Evolutionary conservation across 2,113 vertebrate genomes (phyloP), one percentile per base, ranked within the genome.

Genomic region (Ptychochromis oligacanthus): DNA sequence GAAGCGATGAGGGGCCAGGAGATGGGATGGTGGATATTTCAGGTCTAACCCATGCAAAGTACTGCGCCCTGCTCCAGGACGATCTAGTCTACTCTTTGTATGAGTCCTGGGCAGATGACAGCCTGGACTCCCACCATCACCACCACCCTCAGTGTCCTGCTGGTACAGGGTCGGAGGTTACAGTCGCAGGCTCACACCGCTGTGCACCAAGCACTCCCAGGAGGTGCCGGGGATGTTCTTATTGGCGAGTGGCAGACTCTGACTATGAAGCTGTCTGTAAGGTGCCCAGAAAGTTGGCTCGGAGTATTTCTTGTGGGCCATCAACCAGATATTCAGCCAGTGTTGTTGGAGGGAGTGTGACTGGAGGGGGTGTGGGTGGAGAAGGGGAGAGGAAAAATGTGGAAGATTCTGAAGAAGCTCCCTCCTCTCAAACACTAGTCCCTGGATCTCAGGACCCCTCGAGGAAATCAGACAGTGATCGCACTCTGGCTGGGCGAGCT

Each of bases 181-280:
- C 82, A 0, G 91, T 84, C 15, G 85, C 79, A 20, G 84, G 82
- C 43, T 89, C 88, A n/a, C 93, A 91, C 12, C 93, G 79, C 5
- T 92, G 88, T 77, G 34, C 49, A 2, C 40, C 74, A 62, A 83
- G 28, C 92, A 94, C 96, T 5, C 96, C 96, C 1, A 93, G 97
- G 86, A 96, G 94, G 52, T 99, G 97, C 88, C 95, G 96, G 0
- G 96, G 97, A 24, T 99, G 98, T 13, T 95, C 96, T 0, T 92
- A 93, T 7, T 92, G 97, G 89, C 96, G 98, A 0, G 98, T 99
- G 38, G 95, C 97, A 0, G 98, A 99, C 52, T 96, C 97, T 0
- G 98, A 99, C 92, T 99, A 99, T 1, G 98, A 99, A 89, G 97
- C 97, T 0, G 97, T 99, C 77, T 99, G 98, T 83, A 97, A 96